Conservation (phyloP, 1,140 invertebrate genomes). For the Drosophila kohkoa region DNA sequence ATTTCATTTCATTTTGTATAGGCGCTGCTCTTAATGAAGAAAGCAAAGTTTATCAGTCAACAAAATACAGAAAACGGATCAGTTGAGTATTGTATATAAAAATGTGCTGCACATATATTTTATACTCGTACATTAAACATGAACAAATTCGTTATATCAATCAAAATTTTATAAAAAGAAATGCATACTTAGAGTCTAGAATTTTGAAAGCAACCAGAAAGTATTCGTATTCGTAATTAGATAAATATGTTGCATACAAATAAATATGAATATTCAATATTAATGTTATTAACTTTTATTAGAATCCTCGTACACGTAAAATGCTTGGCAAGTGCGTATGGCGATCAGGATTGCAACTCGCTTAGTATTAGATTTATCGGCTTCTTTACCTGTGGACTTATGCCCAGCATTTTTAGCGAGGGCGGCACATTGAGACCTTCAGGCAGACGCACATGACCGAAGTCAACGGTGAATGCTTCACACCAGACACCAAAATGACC, state of each 20-base stretch:
- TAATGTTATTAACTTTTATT: conserved; percentile 33
- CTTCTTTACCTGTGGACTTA: conserved; percentile 94
- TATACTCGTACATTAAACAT: conserved; percentile 60
- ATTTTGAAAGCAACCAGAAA: conserved; percentile 67
- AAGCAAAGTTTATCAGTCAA: conserved; percentile 72
- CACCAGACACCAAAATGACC: conserved; percentile 95
- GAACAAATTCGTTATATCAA: conserved; percentile 38
- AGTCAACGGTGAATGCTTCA: conserved; percentile 95
- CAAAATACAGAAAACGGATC: conserved; percentile 72
- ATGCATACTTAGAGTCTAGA: conserved; percentile 68
- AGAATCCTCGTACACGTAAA: conserved; percentile 35
- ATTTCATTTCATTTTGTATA: conserved; percentile 77
- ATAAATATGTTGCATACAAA: conserved; percentile 63
- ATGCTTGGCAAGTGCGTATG: conserved; percentile 40
- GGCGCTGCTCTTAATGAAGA: conserved; percentile 17
- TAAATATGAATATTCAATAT: conserved; percentile 64
- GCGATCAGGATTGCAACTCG: conserved; percentile 68
- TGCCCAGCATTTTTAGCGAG: conserved; percentile 95
- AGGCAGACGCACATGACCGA: conserved; percentile 93
- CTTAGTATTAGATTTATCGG: conserved; percentile 71
- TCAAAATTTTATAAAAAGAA: conserved; percentile 39
- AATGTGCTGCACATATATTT: conserved; percentile 76
- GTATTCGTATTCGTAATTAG: conserved; percentile 24
- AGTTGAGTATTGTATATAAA: conserved; percentile 57
- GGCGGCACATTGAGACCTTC: conserved; percentile 92